A percentile compares a stretch with the other conserved stretches of the same genome.
phyloP scores from a whole-genome alignment of 2,888 invertebrate genomes.

The Epinotia nisella region DNA sequence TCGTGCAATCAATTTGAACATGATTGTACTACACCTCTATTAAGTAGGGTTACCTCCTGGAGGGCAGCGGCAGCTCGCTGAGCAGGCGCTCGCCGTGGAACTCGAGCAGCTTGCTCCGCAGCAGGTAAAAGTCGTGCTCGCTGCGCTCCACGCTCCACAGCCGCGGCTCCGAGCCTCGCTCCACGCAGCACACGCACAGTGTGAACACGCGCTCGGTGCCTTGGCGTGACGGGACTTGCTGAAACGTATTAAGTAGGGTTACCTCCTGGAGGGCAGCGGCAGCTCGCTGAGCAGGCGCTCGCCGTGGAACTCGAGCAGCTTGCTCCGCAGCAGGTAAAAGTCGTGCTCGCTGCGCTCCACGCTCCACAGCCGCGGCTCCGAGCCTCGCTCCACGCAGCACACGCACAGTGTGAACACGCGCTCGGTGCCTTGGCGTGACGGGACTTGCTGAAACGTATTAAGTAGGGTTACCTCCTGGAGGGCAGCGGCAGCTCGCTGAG shows the following conservation, averaged over 20 bases:
- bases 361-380: constrained; percentile 81
- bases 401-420: constrained; percentile 73
- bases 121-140: constrained; percentile 93
- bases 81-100: constrained; percentile 91
- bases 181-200: constrained; percentile 64
- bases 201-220: constrained; percentile 74
- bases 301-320: constrained; percentile 94
- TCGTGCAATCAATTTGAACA: no score
- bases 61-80: constrained; percentile 85
- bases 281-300: constrained; percentile 86
- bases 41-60: constrained; percentile 75
- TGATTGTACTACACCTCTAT: no score
- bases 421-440: constrained; percentile 71
- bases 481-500: constrained; percentile 86
- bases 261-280: constrained; percentile 86
- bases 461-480: constrained; percentile 77
- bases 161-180: constrained; percentile 55
- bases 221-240: constrained; percentile 73
- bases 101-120: constrained; percentile 92
- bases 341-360: constrained; percentile 91
- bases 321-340: constrained; percentile 92
- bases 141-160: constrained; percentile 88
- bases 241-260: neutral
- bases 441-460: constrained; percentile 63
- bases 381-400: constrained; percentile 56